phyloP scores from a whole-genome alignment of 2,113 vertebrate genomes.

The Mixornis gularis region DNA sequence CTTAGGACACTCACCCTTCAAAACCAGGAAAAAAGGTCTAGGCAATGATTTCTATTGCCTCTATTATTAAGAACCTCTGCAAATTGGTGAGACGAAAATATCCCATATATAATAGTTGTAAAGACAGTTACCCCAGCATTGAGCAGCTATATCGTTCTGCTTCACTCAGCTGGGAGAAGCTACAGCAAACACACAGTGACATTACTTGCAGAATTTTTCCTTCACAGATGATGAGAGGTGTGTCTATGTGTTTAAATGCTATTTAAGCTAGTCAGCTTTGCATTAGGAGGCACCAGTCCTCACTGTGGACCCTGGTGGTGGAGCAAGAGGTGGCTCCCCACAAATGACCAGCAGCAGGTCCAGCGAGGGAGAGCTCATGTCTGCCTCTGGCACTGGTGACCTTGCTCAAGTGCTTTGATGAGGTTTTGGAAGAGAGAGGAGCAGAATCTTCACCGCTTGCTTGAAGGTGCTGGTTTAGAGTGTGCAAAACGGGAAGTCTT shows the following conservation, averaged over 20 bases:
- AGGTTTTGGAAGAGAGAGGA: background rate
- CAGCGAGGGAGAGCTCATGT: fast-evolving
- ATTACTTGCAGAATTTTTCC: background rate
- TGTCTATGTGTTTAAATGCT: background rate
- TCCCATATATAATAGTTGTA: background rate
- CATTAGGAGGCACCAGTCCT: background rate
- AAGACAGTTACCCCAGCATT: background rate
- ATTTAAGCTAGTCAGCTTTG: background rate
- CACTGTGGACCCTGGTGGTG: fast-evolving
- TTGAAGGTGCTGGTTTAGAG: background rate
- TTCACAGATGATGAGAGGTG: background rate
- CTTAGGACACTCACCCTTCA: background rate
- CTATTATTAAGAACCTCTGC: background rate
- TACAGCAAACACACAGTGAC: background rate
- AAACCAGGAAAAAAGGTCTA: background rate
- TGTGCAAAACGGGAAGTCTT: fast-evolving
- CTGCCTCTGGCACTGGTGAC: background rate
- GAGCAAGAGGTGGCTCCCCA: background rate
- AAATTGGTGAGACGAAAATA: background rate
- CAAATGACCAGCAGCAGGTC: fast-evolving
- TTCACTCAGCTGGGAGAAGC: background rate
- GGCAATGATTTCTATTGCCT: background rate
- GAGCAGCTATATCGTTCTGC: background rate
- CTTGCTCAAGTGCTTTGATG: background rate
- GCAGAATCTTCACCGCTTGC: fast-evolving